Percentiles rank a stretch among this genome's conserved stretches.
These are phyloP conservation scores for Euphysa ruthae DNA, from an alignment of 30 jellyfish, hydroid and myxozoan genomes.

Conservation along the genomic window DNA sequence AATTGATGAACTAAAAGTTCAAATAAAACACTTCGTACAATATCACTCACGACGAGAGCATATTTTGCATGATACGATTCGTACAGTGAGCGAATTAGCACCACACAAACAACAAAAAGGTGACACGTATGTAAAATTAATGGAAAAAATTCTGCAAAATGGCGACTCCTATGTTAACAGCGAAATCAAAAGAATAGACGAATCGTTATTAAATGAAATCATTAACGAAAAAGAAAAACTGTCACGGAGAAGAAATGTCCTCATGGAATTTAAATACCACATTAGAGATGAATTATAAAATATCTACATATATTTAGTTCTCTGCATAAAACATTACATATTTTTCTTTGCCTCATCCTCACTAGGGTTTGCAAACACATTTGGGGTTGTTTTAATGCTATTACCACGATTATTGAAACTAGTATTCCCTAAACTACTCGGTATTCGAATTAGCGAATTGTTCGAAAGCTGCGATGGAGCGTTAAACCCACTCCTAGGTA, in stretches of 20 bases:
- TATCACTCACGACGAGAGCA: constrained; percentile 54
- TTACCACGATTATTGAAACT: no score
- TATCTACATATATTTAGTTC: no score
- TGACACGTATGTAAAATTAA: constrained; percentile 64
- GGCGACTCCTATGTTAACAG: constrained; percentile 59
- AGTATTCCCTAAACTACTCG: no score
- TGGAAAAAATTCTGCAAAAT: constrained; percentile 40
- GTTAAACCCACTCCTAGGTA: constrained; percentile 17
- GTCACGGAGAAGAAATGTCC: constrained; percentile 46
- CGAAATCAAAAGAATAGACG: constrained; percentile 57
- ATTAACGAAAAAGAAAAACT: constrained; percentile 49
- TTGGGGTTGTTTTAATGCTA: no score
- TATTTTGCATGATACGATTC: constrained; percentile 56
- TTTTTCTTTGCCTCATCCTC: no score
- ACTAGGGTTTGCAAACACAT: no score
- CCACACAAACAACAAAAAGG: constrained; percentile 58
- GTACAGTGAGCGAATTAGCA: constrained; percentile 46
- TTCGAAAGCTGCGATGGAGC: background rate
- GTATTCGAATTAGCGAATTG: background rate
- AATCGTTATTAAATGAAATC: constrained; percentile 45
- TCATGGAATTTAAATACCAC: constrained; percentile 41
- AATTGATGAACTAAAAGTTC: constrained; percentile 54
- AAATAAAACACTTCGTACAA: constrained; percentile 63
- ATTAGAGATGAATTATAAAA: background rate
- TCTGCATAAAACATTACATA: no score